Evolutionary conservation across 2,797 vertebrate species (phyloP), one percentile per base, ranked within the genome.

Genomic region (Hippocampus kuda): DNA sequence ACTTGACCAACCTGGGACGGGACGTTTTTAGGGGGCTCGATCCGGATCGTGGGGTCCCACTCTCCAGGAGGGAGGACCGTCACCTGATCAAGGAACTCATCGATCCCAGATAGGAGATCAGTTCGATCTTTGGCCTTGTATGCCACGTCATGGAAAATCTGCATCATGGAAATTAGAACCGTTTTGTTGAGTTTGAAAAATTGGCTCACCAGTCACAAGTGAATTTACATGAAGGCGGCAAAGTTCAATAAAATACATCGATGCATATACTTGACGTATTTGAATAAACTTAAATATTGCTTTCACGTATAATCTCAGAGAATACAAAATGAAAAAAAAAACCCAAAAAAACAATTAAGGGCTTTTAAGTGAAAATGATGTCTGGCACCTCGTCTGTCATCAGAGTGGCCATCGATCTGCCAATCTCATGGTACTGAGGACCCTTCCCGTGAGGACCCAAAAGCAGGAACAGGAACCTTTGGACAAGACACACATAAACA

Each of bases 111-210:
- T 67, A 98, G 90, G 16, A 98, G 92, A 87, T 98, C 94, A 30
- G 91, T 94, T 81, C 96, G 84, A 83, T 98, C 96, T 90, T 96
- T 98, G 81, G 96, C 95, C 90, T 97, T 98, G 86, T 98, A 98
- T 41, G 96, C 96, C 85, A 98, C 96, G 75, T 97, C 95, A 41
- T 97, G 94, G 87, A 98, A 98, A 86, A 97, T 93, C 95, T 98
- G 81, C 5, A 70, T 20, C 44, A 16, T 15, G 0, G 54, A 49
- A 46, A 59, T 59, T 20, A 6, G 26, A 38, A 38, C 34, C 34
- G 30, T 13, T 12, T 27, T 67, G n/a, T 24, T 66, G 16, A 24
- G 51, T 2, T 6, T 48, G 54, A 22, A 67, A 64, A 72, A 6
- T 16, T 68, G 2, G 34, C 34, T 34, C 34, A 34, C 24, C 6